Percentiles rank a stretch among this genome's conserved stretches.
phyloP scores from a whole-genome alignment of 2,797 vertebrate genomes.

The Eulemur mongoz region DNA sequence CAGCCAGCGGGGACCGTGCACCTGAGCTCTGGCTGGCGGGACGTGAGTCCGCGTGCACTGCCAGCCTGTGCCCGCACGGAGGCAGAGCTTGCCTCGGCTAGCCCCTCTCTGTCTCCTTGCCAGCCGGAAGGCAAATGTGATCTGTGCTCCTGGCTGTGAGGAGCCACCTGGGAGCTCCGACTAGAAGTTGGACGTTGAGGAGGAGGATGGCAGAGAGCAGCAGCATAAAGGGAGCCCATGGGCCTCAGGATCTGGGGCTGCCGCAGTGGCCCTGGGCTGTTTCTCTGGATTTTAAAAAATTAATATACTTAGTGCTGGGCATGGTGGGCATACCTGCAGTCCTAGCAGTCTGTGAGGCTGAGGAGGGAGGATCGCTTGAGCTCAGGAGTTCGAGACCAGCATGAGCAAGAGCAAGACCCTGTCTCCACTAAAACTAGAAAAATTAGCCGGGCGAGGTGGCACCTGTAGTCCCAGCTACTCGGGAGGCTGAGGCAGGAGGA shows the following conservation, averaged over 20 bases:
- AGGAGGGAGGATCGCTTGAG: too few relatives aligned
- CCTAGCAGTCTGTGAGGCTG: too few relatives aligned
- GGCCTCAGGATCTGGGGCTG: not conserved
- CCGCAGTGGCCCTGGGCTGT: not conserved
- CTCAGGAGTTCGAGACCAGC: too few relatives aligned
- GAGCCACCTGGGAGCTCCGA: not conserved
- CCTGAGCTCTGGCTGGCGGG: too few relatives aligned
- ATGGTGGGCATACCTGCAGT: too few relatives aligned
- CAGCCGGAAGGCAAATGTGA: not conserved
- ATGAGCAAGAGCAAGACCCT: too few relatives aligned
- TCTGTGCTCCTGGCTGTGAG: not conserved
- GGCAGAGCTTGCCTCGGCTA: not conserved
- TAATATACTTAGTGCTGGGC: not conserved
- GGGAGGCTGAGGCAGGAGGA: too few relatives aligned
- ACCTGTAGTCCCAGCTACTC: too few relatives aligned
- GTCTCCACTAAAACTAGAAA: too few relatives aligned
- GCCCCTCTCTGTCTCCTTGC: not conserved
- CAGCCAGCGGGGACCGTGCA: not conserved
- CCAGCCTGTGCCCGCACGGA: not conserved
- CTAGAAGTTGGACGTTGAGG: not conserved
- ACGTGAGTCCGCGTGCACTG: fast-evolving
- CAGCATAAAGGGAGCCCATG: not conserved
- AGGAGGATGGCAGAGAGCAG: not conserved
- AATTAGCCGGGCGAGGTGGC: too few relatives aligned
- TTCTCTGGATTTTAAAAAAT: not conserved